These are phyloP conservation scores for Antechinus flavipes DNA, from an alignment of 2,113 vertebrate species.

Conservation along the genomic window DNA sequence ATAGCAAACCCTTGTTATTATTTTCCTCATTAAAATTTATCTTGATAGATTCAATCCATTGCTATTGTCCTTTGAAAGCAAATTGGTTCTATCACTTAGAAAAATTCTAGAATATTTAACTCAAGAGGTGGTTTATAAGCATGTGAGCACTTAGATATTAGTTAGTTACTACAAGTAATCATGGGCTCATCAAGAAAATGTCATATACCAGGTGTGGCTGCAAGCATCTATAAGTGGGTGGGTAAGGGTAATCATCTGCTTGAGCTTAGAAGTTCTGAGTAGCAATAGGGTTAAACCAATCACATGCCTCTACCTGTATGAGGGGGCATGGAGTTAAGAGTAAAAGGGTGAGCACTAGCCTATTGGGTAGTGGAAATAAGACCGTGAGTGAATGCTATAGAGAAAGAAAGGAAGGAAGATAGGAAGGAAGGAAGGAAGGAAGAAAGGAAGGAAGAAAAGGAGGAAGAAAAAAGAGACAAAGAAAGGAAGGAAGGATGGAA, in stretches of 20 bases:
- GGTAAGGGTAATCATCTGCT: background rate
- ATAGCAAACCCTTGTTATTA: background rate
- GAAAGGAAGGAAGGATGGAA: background rate
- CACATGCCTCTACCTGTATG: background rate
- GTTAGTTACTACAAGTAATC: background rate
- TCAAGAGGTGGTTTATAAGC: background rate
- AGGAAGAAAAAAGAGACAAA: background rate
- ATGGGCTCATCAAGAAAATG: background rate
- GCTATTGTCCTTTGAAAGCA: background rate
- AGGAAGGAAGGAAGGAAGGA: too few species aligned
- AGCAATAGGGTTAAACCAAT: background rate
- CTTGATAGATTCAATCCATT: background rate
- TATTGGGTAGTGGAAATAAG: background rate
- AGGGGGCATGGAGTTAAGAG: background rate
- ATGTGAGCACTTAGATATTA: background rate
- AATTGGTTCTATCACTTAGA: background rate
- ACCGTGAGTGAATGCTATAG: background rate
- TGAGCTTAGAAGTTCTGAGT: background rate
- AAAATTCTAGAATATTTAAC: background rate
- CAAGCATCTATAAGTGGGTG: background rate
- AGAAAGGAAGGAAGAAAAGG: too few species aligned
- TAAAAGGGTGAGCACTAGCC: background rate
- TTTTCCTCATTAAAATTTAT: background rate
- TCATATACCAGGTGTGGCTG: background rate
- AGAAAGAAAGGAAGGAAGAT: background rate